phyloP scores from a whole-genome alignment of 1,140 invertebrate species.

The Trachymyrmex septentrionalis region DNA sequence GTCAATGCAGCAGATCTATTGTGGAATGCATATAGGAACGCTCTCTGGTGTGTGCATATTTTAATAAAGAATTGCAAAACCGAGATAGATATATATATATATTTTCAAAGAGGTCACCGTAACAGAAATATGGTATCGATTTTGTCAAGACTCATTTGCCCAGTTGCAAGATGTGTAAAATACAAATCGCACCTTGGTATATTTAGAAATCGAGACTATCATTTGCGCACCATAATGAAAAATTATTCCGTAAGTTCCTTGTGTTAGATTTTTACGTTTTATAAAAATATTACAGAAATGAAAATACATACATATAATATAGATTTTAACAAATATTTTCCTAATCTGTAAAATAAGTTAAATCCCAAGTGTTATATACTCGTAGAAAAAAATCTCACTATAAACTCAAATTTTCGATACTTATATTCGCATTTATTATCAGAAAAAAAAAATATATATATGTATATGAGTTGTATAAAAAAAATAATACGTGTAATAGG shows the following conservation, averaged over 20 bases:
- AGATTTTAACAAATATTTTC: constrained; percentile 11
- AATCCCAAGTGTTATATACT: background rate
- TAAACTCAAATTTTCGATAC: background rate
- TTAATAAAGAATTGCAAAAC: background rate
- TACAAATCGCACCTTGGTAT: background rate
- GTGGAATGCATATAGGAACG: background rate
- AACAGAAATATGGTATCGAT: constrained; percentile 46
- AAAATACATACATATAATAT: background rate
- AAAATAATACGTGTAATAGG: constrained; percentile 7
- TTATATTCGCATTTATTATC: background rate
- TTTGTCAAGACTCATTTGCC: background rate
- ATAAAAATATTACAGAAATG: background rate
- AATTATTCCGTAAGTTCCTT: constrained; percentile 48
- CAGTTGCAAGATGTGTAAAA: background rate
- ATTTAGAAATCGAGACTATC: background rate
- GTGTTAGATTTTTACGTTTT: background rate
- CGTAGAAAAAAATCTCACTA: background rate
- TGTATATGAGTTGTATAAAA: background rate
- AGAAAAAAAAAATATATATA: background rate
- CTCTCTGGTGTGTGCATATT: background rate
- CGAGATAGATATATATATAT: background rate
- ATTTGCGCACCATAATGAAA: background rate
- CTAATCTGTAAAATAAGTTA: background rate
- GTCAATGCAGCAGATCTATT: background rate
- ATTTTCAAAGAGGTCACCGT: background rate